Conservation (phyloP, 2,888 invertebrate genomes). For the Autographa gamma region DNA sequence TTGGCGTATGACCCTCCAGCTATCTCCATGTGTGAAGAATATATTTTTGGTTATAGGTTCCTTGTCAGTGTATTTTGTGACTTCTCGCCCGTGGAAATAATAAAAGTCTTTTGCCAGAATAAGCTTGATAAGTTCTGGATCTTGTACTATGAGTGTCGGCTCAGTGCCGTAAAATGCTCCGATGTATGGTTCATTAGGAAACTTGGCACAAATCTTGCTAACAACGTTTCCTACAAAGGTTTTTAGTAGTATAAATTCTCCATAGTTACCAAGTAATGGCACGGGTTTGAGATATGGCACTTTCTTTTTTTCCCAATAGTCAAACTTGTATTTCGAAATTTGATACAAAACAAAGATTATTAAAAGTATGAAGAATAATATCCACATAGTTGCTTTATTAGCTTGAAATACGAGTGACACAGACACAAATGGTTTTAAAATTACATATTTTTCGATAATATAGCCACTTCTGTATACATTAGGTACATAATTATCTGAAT, state of each 20-base stretch:
- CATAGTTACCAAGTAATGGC: slow-evolving; percentile 52
- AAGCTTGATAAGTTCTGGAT: slow-evolving; percentile 51
- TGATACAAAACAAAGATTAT: slow-evolving; percentile 11
- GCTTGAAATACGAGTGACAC: background rate
- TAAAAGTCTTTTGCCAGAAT: slow-evolving; percentile 56
- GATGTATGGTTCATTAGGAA: slow-evolving; percentile 51
- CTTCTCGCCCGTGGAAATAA: slow-evolving; percentile 52
- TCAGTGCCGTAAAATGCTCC: slow-evolving; percentile 55
- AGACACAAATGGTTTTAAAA: background rate
- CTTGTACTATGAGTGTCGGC: slow-evolving; percentile 52
- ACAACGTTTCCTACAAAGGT: slow-evolving; percentile 29
- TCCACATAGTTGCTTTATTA: background rate
- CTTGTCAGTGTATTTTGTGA: slow-evolving; percentile 34
- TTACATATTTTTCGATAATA: background rate
- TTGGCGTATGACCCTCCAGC: slow-evolving; percentile 55
- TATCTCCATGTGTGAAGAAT: slow-evolving; percentile 30
- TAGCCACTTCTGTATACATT: background rate
- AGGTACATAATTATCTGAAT: background rate
- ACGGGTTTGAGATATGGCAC: slow-evolving; percentile 45
- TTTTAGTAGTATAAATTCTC: slow-evolving; percentile 38
- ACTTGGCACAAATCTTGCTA: slow-evolving; percentile 47
- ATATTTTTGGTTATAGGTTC: slow-evolving; percentile 27
- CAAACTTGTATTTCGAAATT: slow-evolving; percentile 30
- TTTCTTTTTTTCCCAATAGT: slow-evolving; percentile 51
- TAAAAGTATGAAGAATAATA: background rate